Evolutionary conservation across 2,888 invertebrate species (phyloP).

Genomic region (Lydus trimaculatus): DNA sequence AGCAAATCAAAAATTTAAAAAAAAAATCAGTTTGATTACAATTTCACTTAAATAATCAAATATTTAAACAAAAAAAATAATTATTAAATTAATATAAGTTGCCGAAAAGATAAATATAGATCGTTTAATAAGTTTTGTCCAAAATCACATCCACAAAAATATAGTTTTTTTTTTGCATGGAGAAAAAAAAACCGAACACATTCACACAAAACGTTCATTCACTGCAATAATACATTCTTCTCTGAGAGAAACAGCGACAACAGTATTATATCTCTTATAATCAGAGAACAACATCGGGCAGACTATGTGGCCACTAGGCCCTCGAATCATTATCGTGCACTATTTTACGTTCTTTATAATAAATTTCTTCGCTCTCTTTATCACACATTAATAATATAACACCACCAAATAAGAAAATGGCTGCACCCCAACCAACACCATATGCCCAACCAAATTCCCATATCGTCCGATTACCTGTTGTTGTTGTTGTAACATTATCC

Average conservation of each 20-base stretch:
- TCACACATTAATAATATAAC: slow-evolving; percentile 94
- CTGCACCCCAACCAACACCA: slow-evolving; percentile 97
- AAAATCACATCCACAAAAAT: slow-evolving; percentile 19
- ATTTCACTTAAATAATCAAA: slow-evolving; percentile 28
- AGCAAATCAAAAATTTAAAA: slow-evolving; percentile 47
- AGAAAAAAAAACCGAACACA: slow-evolving; percentile 34
- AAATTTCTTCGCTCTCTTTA: slow-evolving; percentile 98
- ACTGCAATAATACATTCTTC: slow-evolving; percentile 34
- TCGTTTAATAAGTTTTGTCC: too few species aligned
- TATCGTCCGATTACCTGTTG: slow-evolving; percentile 84
- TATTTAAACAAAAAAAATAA: neutral
- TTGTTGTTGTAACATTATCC: too few species aligned
- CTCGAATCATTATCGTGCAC: slow-evolving; percentile 67
- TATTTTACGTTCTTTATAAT: slow-evolving; percentile 97
- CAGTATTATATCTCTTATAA: slow-evolving; percentile 50
- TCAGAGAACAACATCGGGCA: slow-evolving; percentile 74
- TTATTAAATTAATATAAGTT: slow-evolving; percentile 18
- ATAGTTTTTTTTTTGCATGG: neutral
- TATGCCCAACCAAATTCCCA: slow-evolving; percentile 99
- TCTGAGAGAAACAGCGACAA: slow-evolving; percentile 34
- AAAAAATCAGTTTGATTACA: slow-evolving; percentile 49
- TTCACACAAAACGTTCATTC: slow-evolving; percentile 47
- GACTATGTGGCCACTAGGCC: slow-evolving; percentile 74
- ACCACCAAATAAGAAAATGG: slow-evolving; percentile 94
- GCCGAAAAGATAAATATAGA: slow-evolving; percentile 44